phyloP scores from a whole-genome alignment of 2,797 vertebrate species.

The Astyanax mexicanus region DNA sequence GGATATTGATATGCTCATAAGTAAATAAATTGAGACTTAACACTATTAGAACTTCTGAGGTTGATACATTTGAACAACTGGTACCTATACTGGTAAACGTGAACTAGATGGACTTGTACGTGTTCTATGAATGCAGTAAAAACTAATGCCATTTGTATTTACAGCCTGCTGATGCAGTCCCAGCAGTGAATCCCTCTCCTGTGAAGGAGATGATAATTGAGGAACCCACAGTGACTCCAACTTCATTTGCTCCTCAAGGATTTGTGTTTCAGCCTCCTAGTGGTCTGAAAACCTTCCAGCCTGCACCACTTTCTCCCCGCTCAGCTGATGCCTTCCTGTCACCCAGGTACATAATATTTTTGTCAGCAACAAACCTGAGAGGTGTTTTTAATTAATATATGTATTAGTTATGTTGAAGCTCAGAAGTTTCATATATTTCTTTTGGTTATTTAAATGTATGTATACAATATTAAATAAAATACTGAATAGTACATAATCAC shows the following conservation, averaged over 20 bases:
- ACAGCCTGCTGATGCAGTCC: slow-evolving; percentile 37
- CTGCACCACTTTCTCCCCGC: slow-evolving; percentile 83
- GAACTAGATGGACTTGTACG: background rate
- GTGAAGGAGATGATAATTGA: slow-evolving; percentile 59
- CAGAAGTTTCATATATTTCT: no score
- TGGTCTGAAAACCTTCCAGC: slow-evolving; percentile 81
- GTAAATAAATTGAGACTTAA: no score
- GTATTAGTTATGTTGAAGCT: background rate
- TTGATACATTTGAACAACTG: no score
- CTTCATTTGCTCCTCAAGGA: slow-evolving; percentile 89
- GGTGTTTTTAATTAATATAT: background rate
- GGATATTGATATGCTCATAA: no score
- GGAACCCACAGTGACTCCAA: slow-evolving; percentile 20
- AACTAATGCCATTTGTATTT: background rate
- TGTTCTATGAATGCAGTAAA: background rate
- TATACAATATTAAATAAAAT: no score
- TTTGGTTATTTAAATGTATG: no score
- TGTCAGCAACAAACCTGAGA: background rate
- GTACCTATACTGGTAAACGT: no score
- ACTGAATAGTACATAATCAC: no score
- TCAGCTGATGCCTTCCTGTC: slow-evolving; percentile 83
- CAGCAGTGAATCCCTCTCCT: slow-evolving; percentile 8
- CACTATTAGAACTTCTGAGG: no score
- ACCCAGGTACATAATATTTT: slow-evolving; percentile 66
- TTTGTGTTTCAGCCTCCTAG: slow-evolving; percentile 87